Conservation (phyloP, 2,113 vertebrate genomes). For the Apodemus sylvaticus region DNA sequence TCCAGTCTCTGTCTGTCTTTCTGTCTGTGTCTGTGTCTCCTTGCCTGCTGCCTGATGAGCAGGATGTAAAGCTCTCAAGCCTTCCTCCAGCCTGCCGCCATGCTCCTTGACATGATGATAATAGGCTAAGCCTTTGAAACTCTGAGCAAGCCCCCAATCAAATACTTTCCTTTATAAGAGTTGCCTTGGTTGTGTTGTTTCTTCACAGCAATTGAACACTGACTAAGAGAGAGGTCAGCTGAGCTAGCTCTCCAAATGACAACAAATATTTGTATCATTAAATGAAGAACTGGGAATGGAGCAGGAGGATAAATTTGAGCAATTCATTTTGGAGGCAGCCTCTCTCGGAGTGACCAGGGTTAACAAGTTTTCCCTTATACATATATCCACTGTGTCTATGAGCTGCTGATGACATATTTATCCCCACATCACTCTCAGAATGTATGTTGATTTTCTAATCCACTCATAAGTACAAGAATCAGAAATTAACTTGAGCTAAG, state of each 20-base stretch:
- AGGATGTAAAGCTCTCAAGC: background rate
- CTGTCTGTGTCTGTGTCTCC: background rate
- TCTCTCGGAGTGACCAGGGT: background rate
- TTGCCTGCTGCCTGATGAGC: background rate
- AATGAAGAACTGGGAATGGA: background rate
- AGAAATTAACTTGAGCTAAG: slow-evolving; percentile 25
- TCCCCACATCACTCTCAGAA: background rate
- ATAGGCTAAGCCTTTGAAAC: background rate
- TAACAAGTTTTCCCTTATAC: background rate
- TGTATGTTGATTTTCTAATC: background rate
- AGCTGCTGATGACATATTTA: background rate
- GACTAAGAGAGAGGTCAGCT: background rate
- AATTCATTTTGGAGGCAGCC: background rate
- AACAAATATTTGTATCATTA: background rate
- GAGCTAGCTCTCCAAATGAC: background rate
- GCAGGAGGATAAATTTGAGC: background rate
- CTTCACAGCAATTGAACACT: background rate
- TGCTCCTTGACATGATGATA: no score
- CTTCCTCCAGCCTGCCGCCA: background rate
- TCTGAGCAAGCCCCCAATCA: background rate
- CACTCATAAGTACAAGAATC: background rate
- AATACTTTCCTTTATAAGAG: background rate
- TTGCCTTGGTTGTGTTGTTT: background rate
- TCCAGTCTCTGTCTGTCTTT: background rate
- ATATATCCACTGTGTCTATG: background rate